Evolutionary conservation across 2,888 invertebrate genomes (phyloP), one percentile per base, ranked within the genome.

Genomic region (Chaitophorus viminalis): DNA sequence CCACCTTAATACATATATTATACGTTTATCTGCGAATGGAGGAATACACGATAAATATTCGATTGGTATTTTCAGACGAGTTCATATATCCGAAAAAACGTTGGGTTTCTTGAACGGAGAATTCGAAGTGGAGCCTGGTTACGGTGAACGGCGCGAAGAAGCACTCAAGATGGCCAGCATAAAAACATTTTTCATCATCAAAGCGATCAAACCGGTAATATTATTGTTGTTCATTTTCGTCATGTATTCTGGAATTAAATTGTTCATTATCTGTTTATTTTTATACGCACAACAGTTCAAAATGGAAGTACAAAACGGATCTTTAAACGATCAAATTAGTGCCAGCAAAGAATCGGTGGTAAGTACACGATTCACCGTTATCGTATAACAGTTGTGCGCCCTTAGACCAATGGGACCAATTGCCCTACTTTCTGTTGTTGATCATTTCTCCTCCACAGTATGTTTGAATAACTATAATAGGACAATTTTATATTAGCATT

Each of bases 81-180:
- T 98, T 36, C 98, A 98, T 92, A 96, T 98, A 90, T 98, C 98
- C 65, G 97, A 97, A 91, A 95, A 95, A 90, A 98, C 98, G 2
- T 93, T 96, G 90, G 94, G 95, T 90, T 98, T 95, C 92, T 93
- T 98, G 90, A 95, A 95, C 91, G 95, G 95, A 68, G 97, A 97
- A 92, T 98, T 98, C 91, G 97, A 98, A 92, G 96, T 98, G 90
- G 98, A 98, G 91, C 95, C 96, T 5, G 98, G 96, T 0, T 95
- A 94, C 91, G 98, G 98, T 0, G 97, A 97, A 91, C 95, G 95
- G 89, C 93, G 98, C n/a, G 98, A 98, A 91, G 98, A 98, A 92
- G 95, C 96, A 90, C 92, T 98, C 88, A 93, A 96, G 81, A 95
- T 95, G 91, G 97, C 97, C 9, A 97, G 97, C 89, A 94, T 98